These are phyloP conservation scores for Aptenodytes forsteri DNA, from an alignment of 2,113 vertebrate genomes.

Conservation along the genomic window DNA sequence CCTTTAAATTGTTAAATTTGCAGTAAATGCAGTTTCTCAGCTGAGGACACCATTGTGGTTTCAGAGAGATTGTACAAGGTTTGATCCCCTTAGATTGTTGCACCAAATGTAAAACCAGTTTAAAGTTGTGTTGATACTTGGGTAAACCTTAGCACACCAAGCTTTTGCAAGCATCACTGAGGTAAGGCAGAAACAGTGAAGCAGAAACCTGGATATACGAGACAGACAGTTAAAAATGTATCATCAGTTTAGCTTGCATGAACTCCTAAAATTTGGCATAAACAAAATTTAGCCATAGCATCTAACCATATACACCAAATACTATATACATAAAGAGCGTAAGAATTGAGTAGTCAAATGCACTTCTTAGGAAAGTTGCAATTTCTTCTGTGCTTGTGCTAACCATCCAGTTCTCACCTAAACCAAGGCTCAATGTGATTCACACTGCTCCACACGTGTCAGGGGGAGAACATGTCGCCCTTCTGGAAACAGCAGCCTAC, in stretches of 20 bases:
- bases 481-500: not conserved
- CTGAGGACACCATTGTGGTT: not conserved
- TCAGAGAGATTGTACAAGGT: not conserved
- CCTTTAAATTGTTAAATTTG: not conserved
- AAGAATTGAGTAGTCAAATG: not conserved
- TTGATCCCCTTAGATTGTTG: not conserved
- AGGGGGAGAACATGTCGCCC: not conserved
- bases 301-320: not conserved
- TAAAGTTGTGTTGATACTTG: not conserved
- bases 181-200: not conserved
- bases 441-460: not conserved
- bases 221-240: not conserved
- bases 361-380: not conserved
- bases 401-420: not conserved
- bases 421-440: not conserved
- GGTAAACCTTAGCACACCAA: not conserved
- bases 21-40: not conserved
- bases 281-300: not conserved
- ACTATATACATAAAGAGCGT: not conserved
- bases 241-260: not conserved
- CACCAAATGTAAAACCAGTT: not conserved
- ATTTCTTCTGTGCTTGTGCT: not conserved
- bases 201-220: not conserved
- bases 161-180: not conserved
- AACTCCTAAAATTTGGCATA: not conserved